These are phyloP conservation scores for Cacoxenus indagator DNA, from an alignment of 2,888 invertebrate species.

Conservation along the genomic window DNA sequence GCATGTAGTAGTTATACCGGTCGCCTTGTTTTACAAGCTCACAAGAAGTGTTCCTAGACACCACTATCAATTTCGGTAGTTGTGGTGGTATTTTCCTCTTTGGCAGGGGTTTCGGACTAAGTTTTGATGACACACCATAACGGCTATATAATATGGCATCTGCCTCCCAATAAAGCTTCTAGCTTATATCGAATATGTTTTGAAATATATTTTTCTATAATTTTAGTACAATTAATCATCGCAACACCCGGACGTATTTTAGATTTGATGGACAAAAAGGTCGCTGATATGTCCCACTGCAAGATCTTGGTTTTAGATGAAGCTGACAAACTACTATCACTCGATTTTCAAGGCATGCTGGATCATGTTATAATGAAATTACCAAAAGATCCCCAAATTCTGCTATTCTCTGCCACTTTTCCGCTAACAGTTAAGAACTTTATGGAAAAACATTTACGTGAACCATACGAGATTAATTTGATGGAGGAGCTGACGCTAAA, in stretches of 20 bases:
- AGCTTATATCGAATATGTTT: neutral
- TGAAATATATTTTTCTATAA: constrained; percentile 21
- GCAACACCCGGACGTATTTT: constrained; percentile 99
- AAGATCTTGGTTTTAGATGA: constrained; percentile 98
- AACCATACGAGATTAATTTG: constrained; percentile 99
- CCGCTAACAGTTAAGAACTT: constrained; percentile 98
- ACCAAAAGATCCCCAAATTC: constrained; percentile 95
- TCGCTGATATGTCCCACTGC: constrained; percentile 95
- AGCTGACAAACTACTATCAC: constrained; percentile 98
- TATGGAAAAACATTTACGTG: constrained; percentile 96
- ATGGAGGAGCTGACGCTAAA: constrained; percentile 99
- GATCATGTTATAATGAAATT: constrained; percentile 94
- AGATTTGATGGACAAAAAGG: constrained; percentile 98
- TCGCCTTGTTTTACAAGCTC: no score
- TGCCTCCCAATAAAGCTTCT: no score
- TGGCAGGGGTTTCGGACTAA: no score
- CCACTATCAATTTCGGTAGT: no score
- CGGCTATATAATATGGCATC: no score
- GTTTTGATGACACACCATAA: no score
- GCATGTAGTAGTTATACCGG: no score
- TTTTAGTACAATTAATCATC: constrained; percentile 95
- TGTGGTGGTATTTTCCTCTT: no score
- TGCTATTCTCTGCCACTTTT: constrained; percentile 99
- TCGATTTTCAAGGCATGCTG: constrained; percentile 99
- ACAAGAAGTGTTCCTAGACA: no score